phyloP scores from a whole-genome alignment of 2,888 invertebrate genomes.

The Synergus laeviventris region DNA sequence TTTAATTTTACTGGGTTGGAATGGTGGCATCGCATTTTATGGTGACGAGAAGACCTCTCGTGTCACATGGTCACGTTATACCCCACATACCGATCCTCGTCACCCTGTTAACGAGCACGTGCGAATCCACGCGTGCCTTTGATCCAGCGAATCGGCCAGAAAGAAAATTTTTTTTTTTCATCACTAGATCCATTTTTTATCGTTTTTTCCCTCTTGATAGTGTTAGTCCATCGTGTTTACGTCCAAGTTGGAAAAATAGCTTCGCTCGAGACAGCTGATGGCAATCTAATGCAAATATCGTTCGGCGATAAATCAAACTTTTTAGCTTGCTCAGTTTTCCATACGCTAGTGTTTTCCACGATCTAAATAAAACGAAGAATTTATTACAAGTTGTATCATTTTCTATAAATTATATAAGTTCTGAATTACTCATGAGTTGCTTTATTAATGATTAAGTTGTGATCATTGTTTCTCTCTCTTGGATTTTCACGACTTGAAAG shows the following conservation, averaged over 20 bases:
- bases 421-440: too few species aligned
- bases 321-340: slow-evolving; percentile 11
- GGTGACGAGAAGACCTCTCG: slow-evolving; percentile 29
- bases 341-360: neutral
- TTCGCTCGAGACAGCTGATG: neutral
- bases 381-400: neutral
- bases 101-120: slow-evolving; percentile 23
- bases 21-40: slow-evolving; percentile 63
- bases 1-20: slow-evolving; percentile 72
- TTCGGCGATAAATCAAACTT: slow-evolving; percentile 22
- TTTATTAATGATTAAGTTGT: neutral
- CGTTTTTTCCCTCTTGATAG: neutral
- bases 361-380: neutral
- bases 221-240: slow-evolving; percentile 23
- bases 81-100: slow-evolving; percentile 30
- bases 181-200: neutral
- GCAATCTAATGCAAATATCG: slow-evolving; percentile 35
- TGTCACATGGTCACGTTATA: slow-evolving; percentile 32
- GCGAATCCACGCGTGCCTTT: slow-evolving; percentile 22
- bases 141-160: neutral
- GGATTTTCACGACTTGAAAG: neutral
- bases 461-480: neutral
- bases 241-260: slow-evolving; percentile 22
- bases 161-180: slow-evolving; percentile 1
- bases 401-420: neutral